Base-by-base conservation (phyloP, 2,113 vertebrate genomes). In the Candoia aspera region DNA sequence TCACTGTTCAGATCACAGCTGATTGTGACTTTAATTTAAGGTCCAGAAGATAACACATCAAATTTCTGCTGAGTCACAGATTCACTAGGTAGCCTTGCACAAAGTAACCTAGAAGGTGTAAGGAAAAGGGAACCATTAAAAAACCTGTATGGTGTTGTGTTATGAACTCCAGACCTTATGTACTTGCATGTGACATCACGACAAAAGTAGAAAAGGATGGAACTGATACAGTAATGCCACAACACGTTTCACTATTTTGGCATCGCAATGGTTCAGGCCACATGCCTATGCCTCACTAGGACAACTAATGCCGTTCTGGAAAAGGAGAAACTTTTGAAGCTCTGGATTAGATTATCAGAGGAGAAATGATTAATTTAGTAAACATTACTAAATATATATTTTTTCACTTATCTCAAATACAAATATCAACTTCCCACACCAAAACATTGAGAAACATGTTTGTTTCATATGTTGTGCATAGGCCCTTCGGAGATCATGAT, bases 381-480 rank as follows among this genome's bases (percentile, higher is more conserved):
- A 55, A 73, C 3, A n/a, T 42, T 89, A 1, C 37, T 91, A 92
- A 84, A 93, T 95, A 62, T 95, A 62, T 90, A 85, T 85, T 95
- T 86, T 88, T 91, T 93, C 87, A 94, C 24, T 68, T 58, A 8
- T 89, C 54, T 29, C 92, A 93, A 90, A 73, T 46, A 73, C 10
- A 37, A 90, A 92, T 33, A 23, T 73, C 21, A 90, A 57, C 55
- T 62, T 91, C n/a, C 19, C 33, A 84, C 83, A 62, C 17, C 83
- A 19, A 55, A 88, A 84, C 49, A 60, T 15, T 6, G 59, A 57
- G 57, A 26, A 88, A 49, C 62, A 91, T 91, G 12, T 46, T 21
- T 87, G 29, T 23, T 26, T 58, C 57, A 49, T 42, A 92, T 64
- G 6, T 21, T 60, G 13, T 94, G 12, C 53, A 89, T 1, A 93